These are phyloP conservation scores for Trematocara variabile DNA, from an alignment of 2,113 vertebrate genomes.

Conservation along the genomic window DNA sequence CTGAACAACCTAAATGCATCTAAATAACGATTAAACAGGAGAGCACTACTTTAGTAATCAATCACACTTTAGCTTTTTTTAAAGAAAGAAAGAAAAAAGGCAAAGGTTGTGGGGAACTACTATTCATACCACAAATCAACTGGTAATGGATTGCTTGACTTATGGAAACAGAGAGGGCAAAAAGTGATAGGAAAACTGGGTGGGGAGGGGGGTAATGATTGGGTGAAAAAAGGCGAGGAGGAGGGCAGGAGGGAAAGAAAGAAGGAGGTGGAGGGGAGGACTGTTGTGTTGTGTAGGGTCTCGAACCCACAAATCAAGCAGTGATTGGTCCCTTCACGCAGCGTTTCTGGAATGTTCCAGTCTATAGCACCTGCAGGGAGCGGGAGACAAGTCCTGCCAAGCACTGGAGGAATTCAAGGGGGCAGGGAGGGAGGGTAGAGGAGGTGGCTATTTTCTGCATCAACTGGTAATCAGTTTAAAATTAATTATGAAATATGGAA, in stretches of 20 bases:
- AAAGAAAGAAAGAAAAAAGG: background rate
- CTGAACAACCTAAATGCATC: background rate
- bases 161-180: background rate
- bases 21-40: background rate
- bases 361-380: constrained; percentile 68
- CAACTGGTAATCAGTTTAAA: background rate
- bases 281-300: background rate
- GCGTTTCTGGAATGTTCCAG: constrained; percentile 62
- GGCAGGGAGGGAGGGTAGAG: background rate
- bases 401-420: constrained; percentile 55
- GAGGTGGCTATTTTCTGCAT: background rate
- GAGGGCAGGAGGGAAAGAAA: background rate
- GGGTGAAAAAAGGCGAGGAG: background rate
- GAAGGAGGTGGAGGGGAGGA: background rate
- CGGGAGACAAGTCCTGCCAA: constrained; percentile 65
- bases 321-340: constrained; percentile 45
- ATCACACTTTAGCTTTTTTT: background rate
- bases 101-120: background rate
- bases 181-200: constrained; percentile 4
- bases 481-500: background rate
- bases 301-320: constrained; percentile 58
- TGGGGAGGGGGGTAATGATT: background rate
- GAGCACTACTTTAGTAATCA: background rate
- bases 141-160: background rate
- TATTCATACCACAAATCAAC: constrained; percentile 19